Evolutionary conservation across 2,888 invertebrate genomes (phyloP), one percentile per base, ranked within the genome.

Genomic region (Flabesymbios commensalis): DNA sequence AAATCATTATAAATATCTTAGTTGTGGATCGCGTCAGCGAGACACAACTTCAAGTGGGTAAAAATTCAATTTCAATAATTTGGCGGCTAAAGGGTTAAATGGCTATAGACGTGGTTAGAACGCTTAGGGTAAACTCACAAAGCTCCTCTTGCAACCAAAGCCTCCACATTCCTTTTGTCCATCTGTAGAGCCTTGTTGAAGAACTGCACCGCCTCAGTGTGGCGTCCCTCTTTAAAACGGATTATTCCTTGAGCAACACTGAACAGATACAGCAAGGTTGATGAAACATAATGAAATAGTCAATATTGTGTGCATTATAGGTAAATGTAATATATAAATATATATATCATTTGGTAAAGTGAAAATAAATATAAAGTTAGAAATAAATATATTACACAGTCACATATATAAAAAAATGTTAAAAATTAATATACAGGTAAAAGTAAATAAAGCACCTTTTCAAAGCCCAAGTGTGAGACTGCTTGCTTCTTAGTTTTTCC

Each of bases 221-320:
- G 70, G n/a, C 72, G 67, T 0, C 94, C 94, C 48, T 90, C 90
- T 84, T 96, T 96, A 85, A 95, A 95, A 84, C 92, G 91, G 78
- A 92, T 91, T 75, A 96, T 94, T 28, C 96, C 96, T 83, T 94
- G 93, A n/a, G 94, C 93, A 28, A 96, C 95, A 78, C 90, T 90
- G 81, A 14, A 73, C 71, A 28, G 32, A 39, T 2, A 61, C 22
- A 1, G 14, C 17, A 45, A n/a, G 3, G 17, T 22, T 17, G 26
- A 19, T 24, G 26, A 45, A 24, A 10, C 45, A 45, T 26, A 26
- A 24, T 1, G 14, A 45, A 22, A 14, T 19, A n/a, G 45, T 45
- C 3, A 26, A 28, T 14, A 45, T 45, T 7, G 22, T 39, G 39
- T 17, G 14, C 14, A 14, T 39, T 14, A 39, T 17, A 14, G 14